phyloP scores from a whole-genome alignment of 2,888 invertebrate genomes.

The Oscheius sp. region DNA sequence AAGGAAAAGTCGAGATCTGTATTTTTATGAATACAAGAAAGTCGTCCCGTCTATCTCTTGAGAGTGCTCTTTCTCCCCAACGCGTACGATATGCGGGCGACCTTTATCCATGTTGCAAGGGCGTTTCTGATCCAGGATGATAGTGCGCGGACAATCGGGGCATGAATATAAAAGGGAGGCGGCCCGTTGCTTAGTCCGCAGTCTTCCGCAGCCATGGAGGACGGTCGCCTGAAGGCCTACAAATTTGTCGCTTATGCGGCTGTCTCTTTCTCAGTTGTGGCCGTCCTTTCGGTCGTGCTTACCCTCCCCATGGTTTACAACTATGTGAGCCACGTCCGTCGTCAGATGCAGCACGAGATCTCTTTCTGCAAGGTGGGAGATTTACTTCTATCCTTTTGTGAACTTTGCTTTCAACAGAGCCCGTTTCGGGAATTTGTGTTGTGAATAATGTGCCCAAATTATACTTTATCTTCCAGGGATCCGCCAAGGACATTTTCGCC shows the following conservation, averaged over 20 bases:
- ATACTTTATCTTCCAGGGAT: constrained; percentile 60
- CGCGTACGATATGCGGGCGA: constrained; percentile 45
- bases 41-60: background rate
- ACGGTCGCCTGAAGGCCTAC: constrained; percentile 73
- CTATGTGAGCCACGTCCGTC: constrained; percentile 71
- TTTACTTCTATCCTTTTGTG: background rate
- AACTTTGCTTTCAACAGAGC: background rate
- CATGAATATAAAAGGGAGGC: constrained; percentile 32
- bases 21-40: too few species aligned
- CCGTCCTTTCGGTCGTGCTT: constrained; percentile 72
- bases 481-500: constrained; percentile 73
- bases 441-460: background rate
- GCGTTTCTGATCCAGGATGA: constrained; percentile 38
- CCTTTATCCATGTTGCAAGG: constrained; percentile 42
- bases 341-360: constrained; percentile 73
- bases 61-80: constrained; percentile 33
- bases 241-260: constrained; percentile 73
- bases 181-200: constrained; percentile 23
- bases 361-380: constrained; percentile 71
- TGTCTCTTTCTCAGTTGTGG: constrained; percentile 72
- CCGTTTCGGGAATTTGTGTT: too few species aligned
- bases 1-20: too few species aligned
- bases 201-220: constrained; percentile 59
- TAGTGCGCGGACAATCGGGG: constrained; percentile 35
- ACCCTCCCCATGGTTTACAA: constrained; percentile 73